Base-by-base conservation (phyloP, 2,113 vertebrate genomes). In the Saguinus imperator region DNA sequence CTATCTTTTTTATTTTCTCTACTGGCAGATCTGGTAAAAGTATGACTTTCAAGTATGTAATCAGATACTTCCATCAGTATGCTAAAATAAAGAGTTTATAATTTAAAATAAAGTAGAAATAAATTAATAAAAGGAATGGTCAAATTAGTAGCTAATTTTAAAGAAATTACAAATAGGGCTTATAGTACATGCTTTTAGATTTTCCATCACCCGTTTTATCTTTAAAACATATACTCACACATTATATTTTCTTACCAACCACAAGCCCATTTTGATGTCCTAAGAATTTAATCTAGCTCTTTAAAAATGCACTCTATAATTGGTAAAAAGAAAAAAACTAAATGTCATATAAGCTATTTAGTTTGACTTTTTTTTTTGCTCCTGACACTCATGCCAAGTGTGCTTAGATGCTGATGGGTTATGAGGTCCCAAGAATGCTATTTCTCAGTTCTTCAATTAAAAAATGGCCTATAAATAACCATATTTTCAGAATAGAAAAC, bases 361-460 rank as follows among this genome's bases (percentile, higher is more conserved):
- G 23, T 20, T 4, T 58, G 29, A 79, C 61, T 43, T 35, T 70
- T 77, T 97, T 97, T 97, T 97, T 83, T 45, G 3, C 57, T 64
- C 8, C 6, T 61, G 20, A 91, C 3, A 70, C 14, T 58, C 14
- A 70, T n/a, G 18, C 6, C 40, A 70, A 89, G 79, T 73, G 20
- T 29, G 23, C 25, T 87, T 43, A 90, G 11, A 82, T 50, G 18
- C 23, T 52, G 2, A 48, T 64, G 16, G 75, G 1, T 89, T 88
- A 43, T 3, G 57, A 92, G 57, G 35, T 32, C 23, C 37, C 55
- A 70, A 73, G 16, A 91, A 82, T 23, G 20, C 32, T 55, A 37
- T 37, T 77, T 72, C 29, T 68, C n/a, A 50, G 16, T 50, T 48
- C 40, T 64, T 87, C 96, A 70, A 29, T 43, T 89, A 21, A 37